These are phyloP conservation scores for Tridacna gigas DNA, from an alignment of 2,888 invertebrate genomes.

Conservation along the genomic window DNA sequence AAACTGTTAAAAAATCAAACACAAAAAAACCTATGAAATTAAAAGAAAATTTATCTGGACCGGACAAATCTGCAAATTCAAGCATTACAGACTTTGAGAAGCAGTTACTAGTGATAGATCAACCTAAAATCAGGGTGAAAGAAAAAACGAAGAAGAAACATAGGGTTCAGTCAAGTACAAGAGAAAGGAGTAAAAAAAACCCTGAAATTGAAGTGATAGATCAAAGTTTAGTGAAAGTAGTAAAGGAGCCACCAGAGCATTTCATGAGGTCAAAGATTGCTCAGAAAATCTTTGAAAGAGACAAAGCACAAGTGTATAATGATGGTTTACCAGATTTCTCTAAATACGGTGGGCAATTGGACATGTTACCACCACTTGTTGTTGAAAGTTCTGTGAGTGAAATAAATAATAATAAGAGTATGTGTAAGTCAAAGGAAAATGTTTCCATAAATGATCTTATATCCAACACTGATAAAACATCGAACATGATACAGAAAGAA, in stretches of 20 bases:
- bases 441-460: neutral
- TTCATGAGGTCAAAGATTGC: constrained; percentile 45
- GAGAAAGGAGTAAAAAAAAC: neutral
- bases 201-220: neutral
- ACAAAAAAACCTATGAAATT: no score
- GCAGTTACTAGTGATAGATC: neutral
- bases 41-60: no score
- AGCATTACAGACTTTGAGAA: constrained; percentile 19
- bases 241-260: neutral
- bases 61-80: no score
- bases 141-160: constrained; percentile 3
- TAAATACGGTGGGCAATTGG: neutral
- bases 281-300: constrained; percentile 36
- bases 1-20: no score
- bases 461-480: neutral
- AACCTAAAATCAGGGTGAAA: neutral
- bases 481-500: neutral
- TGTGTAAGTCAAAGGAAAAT: neutral
- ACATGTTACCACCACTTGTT: constrained; percentile 17
- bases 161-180: neutral
- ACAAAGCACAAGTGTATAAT: neutral
- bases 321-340: constrained; percentile 42
- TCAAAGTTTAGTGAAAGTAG: neutral
- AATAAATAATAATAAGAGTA: neutral
- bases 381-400: neutral